phyloP scores from a whole-genome alignment of 2,888 invertebrate genomes.

The Drosophila fulvimacula region DNA sequence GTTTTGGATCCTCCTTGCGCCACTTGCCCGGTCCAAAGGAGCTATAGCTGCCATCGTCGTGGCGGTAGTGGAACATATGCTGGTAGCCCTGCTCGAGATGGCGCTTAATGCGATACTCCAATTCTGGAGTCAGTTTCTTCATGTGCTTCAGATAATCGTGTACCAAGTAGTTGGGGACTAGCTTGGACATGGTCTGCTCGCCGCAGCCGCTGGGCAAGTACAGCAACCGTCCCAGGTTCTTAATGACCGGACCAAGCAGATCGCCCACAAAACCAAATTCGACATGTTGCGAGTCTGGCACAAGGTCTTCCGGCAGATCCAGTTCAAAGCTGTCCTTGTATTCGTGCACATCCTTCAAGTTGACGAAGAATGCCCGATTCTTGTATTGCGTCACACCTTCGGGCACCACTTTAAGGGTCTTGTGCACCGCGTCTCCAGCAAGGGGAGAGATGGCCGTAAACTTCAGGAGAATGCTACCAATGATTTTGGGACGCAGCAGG shows the following conservation, averaged over 20 bases:
- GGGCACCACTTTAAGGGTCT: slow-evolving; percentile 91
- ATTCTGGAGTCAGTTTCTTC: slow-evolving; percentile 88
- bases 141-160: slow-evolving; percentile 91
- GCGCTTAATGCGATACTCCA: slow-evolving; percentile 86
- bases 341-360: slow-evolving; percentile 87
- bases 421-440: slow-evolving; percentile 92
- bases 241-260: slow-evolving; percentile 84
- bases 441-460: slow-evolving; percentile 90
- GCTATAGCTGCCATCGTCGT: slow-evolving; percentile 95
- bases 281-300: slow-evolving; percentile 87
- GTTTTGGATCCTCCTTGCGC: slow-evolving; percentile 85
- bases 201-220: slow-evolving; percentile 90
- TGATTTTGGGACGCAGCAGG: slow-evolving; percentile 90
- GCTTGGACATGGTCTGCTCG: slow-evolving; percentile 90
- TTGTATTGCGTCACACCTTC: slow-evolving; percentile 91
- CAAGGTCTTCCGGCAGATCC: slow-evolving; percentile 90
- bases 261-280: slow-evolving; percentile 87
- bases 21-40: slow-evolving; percentile 88
- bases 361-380: slow-evolving; percentile 90
- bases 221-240: slow-evolving; percentile 88
- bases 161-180: slow-evolving; percentile 90
- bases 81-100: slow-evolving; percentile 95
- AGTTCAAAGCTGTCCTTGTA: slow-evolving; percentile 89
- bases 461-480: slow-evolving; percentile 90
- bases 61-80: slow-evolving; percentile 93